phyloP scores from a whole-genome alignment of 1,140 invertebrate genomes.

The Drosophila ohnishii region DNA sequence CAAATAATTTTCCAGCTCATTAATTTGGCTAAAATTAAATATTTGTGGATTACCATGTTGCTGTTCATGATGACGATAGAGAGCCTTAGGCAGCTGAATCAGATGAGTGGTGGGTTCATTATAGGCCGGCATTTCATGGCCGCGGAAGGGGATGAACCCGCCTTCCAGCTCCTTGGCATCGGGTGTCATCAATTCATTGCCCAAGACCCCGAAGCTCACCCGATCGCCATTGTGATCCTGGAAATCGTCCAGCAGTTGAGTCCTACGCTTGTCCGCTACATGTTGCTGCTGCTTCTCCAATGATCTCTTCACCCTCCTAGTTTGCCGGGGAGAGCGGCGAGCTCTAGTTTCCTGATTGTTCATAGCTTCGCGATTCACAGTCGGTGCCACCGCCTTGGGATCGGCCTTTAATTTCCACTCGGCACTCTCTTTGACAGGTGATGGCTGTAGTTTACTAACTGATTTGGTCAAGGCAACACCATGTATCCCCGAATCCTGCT shows the following conservation, averaged over 20 bases:
- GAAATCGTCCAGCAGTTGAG: constrained; percentile 34
- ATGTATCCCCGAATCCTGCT: neutral
- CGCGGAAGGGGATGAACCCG: neutral
- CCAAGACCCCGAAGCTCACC: constrained; percentile 29
- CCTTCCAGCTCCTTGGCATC: constrained; percentile 4
- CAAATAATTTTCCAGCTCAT: constrained; percentile 48
- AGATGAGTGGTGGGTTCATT: neutral
- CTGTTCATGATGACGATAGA: neutral
- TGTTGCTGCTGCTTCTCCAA: constrained; percentile 17
- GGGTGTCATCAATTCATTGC: constrained; percentile 25
- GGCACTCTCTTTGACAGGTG: neutral
- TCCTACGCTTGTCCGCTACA: neutral
- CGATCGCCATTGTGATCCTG: constrained; percentile 69
- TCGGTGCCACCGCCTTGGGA: neutral
- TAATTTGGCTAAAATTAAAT: constrained; percentile 43
- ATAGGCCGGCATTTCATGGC: neutral
- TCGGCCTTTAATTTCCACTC: neutral
- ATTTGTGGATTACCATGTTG: neutral
- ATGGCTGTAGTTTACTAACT: neutral
- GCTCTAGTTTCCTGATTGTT: constrained; percentile 14
- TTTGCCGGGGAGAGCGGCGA: neutral
- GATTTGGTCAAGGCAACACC: neutral
- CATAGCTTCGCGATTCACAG: constrained; percentile 17
- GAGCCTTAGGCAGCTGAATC: neutral
- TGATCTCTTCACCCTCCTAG: constrained; percentile 29